Evolutionary conservation across 92 coral and sea anemone species (phyloP).

Genomic region (Phenganax marumi): DNA sequence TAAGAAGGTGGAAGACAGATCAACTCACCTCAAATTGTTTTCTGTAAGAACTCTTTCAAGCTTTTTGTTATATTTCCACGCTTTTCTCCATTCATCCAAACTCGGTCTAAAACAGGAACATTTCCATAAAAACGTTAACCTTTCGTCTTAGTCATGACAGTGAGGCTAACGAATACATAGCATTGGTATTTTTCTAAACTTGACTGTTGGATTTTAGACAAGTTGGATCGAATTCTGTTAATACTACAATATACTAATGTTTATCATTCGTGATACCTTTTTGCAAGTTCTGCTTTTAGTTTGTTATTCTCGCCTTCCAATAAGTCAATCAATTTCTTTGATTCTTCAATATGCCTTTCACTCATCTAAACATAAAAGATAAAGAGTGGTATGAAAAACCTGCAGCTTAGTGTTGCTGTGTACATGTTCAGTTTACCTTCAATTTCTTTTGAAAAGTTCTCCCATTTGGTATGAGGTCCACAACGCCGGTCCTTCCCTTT

Average conservation of each 20-base stretch:
- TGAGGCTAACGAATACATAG: background rate
- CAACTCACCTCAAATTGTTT: constrained; percentile 76
- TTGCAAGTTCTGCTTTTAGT: constrained; percentile 83
- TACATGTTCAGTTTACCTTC: constrained; percentile 2
- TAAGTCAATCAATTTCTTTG: constrained; percentile 77
- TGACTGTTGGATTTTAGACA: too few relatives aligned
- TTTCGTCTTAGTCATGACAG: background rate
- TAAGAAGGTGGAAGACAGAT: too few relatives aligned
- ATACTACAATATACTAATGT: too few relatives aligned
- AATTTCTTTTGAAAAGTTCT: constrained; percentile 30
- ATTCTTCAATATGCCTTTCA: constrained; percentile 84
- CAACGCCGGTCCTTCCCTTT: constrained; percentile 11
- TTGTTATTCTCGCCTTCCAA: constrained; percentile 90
- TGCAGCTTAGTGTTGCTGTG: background rate
- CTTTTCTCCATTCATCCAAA: constrained; percentile 81
- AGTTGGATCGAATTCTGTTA: too few relatives aligned
- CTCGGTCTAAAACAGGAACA: constrained; percentile 63
- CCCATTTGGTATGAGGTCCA: constrained; percentile 16
- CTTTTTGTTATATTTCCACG: constrained; percentile 83
- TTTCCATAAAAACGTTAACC: background rate
- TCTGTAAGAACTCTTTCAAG: constrained; percentile 80
- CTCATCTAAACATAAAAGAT: constrained; percentile 51
- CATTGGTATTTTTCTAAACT: background rate
- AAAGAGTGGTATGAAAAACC: background rate
- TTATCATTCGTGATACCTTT: constrained; percentile 56